These are phyloP conservation scores for Arothron firmamentum DNA, from an alignment of 2,113 vertebrate species.

Conservation along the genomic window DNA sequence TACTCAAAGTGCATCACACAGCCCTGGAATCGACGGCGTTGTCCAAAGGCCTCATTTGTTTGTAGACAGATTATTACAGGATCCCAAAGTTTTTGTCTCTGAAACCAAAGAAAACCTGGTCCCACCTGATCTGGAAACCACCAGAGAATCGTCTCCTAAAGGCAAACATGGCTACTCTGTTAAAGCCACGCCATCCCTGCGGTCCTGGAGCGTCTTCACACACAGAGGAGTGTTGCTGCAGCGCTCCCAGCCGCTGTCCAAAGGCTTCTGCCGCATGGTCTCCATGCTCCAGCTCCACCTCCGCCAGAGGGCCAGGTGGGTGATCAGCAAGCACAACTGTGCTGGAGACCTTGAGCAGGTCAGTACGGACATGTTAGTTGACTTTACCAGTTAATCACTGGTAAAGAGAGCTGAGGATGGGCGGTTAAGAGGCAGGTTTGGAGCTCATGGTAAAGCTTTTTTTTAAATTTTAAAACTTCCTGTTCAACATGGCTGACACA, in stretches of 20 bases:
- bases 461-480: neutral
- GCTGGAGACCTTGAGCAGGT: constrained; percentile 78
- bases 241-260: constrained; percentile 72
- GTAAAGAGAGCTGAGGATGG: neutral
- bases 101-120: constrained; percentile 8
- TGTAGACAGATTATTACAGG: neutral
- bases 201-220: constrained; percentile 84
- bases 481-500: neutral
- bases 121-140: neutral
- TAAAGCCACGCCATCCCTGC: constrained; percentile 34
- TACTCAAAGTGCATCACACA: neutral
- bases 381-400: neutral
- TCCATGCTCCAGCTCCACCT: constrained; percentile 76
- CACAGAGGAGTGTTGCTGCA: constrained; percentile 40
- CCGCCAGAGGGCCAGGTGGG: constrained; percentile 85
- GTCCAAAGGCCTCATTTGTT: neutral
- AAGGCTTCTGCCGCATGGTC: constrained; percentile 71
- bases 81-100: neutral
- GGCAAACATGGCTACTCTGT: accelerated
- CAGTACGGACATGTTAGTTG: neutral
- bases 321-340: constrained; percentile 76
- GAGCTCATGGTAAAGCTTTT: neutral
- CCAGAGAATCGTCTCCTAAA: neutral
- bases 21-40: neutral
- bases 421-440: neutral